A percentile compares a stretch with the other conserved stretches of the same genome.
Conservation (phyloP, 2,888 invertebrate species). For the Apotomis capreana region DNA sequence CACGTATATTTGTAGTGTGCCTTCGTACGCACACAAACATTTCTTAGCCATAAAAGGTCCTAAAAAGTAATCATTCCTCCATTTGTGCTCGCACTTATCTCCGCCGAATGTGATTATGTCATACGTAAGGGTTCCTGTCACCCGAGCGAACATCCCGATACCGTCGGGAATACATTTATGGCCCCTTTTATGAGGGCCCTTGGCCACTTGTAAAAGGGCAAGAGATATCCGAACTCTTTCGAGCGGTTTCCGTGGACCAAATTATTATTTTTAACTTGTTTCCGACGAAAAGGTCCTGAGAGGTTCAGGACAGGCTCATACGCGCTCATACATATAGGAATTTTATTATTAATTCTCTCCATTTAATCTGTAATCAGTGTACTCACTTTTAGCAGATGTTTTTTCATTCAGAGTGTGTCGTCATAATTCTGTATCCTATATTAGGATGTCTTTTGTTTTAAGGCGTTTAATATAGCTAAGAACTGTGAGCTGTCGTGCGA, state of each 20-base stretch:
- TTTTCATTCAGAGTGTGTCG: no score
- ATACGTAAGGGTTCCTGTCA: constrained; percentile 30
- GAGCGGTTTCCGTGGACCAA: constrained; percentile 21
- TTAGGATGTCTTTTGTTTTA: no score
- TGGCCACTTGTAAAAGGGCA: constrained; percentile 37
- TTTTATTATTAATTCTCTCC: no score
- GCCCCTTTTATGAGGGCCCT: constrained; percentile 18
- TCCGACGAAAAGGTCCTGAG: background rate
- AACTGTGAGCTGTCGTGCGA: no score
- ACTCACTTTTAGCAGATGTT: no score
- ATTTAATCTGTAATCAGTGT: no score
- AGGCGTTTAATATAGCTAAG: no score
- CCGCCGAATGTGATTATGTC: constrained; percentile 31
- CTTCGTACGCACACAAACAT: background rate
- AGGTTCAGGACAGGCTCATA: no score
- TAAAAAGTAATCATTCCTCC: constrained; percentile 18
- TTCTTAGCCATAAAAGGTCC: constrained; percentile 2
- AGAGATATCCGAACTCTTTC: constrained; percentile 30
- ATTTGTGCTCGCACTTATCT: constrained; percentile 28
- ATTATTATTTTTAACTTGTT: constrained; percentile 35
- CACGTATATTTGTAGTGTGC: no score
- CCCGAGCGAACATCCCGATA: constrained; percentile 22
- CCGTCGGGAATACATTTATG: constrained; percentile 28
- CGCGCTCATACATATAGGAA: no score
- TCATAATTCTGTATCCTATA: no score